Evolutionary conservation across 2,113 vertebrate species (phyloP).

Genomic region (Narcine bancroftii): DNA sequence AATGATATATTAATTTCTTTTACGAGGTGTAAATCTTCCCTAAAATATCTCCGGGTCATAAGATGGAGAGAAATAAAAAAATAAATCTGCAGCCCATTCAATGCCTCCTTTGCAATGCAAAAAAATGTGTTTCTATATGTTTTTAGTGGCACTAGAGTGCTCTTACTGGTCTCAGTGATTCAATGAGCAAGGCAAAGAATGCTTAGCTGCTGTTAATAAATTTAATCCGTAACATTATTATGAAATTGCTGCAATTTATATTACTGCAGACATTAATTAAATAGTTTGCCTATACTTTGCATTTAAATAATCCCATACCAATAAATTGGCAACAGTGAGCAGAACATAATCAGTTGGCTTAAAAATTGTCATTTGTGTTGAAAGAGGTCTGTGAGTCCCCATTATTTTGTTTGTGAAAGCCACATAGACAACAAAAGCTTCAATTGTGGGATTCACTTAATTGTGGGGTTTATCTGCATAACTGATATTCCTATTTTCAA

Average conservation of each 20-base stretch:
- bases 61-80: not conserved
- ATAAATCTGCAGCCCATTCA: no score
- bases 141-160: not conserved
- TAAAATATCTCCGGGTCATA: not conserved
- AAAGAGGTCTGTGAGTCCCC: no score
- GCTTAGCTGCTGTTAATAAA: not conserved
- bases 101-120: not conserved
- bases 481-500: no score
- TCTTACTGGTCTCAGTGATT: not conserved
- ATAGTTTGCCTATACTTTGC: not conserved
- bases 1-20: not conserved
- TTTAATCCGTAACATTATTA: not conserved
- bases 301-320: not conserved
- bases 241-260: not conserved
- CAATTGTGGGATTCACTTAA: no score
- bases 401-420: no score
- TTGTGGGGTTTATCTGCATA: no score
- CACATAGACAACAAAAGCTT: no score
- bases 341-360: not conserved
- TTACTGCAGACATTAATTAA: not conserved
- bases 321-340: not conserved
- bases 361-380: no score
- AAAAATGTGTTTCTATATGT: not conserved
- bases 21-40: not conserved
- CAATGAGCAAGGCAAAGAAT: not conserved